phyloP scores from a whole-genome alignment of 2,888 invertebrate genomes.

The Metellina segmentata region DNA sequence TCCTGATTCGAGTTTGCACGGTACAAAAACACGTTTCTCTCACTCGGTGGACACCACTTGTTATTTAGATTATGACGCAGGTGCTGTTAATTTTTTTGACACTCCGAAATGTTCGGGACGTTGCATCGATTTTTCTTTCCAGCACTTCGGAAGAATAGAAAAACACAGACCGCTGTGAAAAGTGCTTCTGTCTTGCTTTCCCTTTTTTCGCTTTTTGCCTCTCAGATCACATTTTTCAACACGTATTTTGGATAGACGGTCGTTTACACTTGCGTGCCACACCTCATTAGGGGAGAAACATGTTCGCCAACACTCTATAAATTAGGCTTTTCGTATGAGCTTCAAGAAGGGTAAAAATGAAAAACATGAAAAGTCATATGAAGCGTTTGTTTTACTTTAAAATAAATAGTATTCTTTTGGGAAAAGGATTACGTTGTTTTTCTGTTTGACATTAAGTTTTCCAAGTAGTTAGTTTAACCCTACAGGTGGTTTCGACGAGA shows the following conservation, averaged over 20 bases:
- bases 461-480: too few relatives aligned
- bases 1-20: constrained; percentile 14
- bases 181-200: background rate
- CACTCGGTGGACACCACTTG: constrained; percentile 49
- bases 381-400: background rate
- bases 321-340: background rate
- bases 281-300: constrained; percentile 29
- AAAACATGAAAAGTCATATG: background rate
- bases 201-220: background rate
- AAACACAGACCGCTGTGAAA: background rate
- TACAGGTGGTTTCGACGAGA: too few relatives aligned
- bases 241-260: constrained; percentile 45
- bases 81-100: constrained; percentile 49
- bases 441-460: too few relatives aligned
- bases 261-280: constrained; percentile 38
- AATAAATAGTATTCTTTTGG: too few relatives aligned
- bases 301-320: background rate
- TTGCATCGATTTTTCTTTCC: constrained; percentile 3
- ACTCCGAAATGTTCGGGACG: background rate
- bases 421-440: too few relatives aligned
- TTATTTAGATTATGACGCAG: constrained; percentile 49
- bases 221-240: constrained; percentile 51
- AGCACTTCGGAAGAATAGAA: background rate
- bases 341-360: background rate
- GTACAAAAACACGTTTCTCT: constrained; percentile 23